Evolutionary conservation across 64 coral and sea anemone species (phyloP), one percentile per base, ranked within the genome.

Genomic region (Stichodactyla helianthus): DNA sequence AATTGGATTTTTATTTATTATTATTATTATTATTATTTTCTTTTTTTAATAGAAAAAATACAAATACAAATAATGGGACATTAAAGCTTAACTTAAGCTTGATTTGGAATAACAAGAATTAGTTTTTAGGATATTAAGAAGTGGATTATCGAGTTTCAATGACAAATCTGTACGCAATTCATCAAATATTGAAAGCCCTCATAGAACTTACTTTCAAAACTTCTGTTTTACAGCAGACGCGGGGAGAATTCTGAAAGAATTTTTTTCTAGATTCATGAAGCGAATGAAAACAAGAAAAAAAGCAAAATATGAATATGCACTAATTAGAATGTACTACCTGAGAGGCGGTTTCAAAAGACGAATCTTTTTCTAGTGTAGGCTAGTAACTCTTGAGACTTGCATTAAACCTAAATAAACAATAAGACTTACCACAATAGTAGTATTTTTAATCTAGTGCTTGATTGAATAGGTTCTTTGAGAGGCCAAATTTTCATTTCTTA

Each of bases 371-470:
- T 27, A 74, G 35, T 44, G 2, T 74, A 35, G 68, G 10, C 27
- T 74, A 27, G 25, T 27, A 31, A 74, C 10, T 74, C 68, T 74
- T 74, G 11, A 74, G 25, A 74, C 68, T 26, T 13, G 68, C 68
- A 74, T 74, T 74, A 74, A 31, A 74, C 12, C 22, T 74, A 74
- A 74, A 74, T 74, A 74, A 74, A 74, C 68, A 74, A 74, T 74
- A 74, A 31, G 23, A 27, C 68, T 74, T 74, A 74, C n/a, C 27
- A 74, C 27, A 74, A 74, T 74, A 74, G 68, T 10, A 74, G 68
- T 74, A 74, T 27, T 74, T 74, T 74, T 74, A 74, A 74, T 74
- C n/a, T 74, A 74, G 20, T 74, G 4, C 68, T 74, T 74, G 68
- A 74, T 74, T 74, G 68, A 74, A 74, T 74, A 14, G 68, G 68